These are phyloP conservation scores for Bujurquina vittata DNA, from an alignment of 2,113 vertebrate species.

Conservation along the genomic window DNA sequence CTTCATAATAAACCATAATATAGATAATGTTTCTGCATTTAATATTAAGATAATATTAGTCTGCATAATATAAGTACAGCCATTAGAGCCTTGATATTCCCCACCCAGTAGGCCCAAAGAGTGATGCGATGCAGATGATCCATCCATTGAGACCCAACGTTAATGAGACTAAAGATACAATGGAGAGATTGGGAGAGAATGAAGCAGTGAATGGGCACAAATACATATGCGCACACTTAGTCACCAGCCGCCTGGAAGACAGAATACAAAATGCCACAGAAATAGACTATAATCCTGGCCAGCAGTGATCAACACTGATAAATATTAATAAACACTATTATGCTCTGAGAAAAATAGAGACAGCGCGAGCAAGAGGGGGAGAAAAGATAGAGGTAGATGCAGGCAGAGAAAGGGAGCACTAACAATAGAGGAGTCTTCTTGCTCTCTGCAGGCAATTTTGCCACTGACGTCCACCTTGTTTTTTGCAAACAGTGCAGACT, in stretches of 20 bases:
- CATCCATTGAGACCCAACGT: constrained; percentile 33
- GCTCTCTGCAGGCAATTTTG: constrained; percentile 52
- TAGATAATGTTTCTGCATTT: neutral
- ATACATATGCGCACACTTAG: constrained; percentile 15
- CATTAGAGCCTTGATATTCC: constrained; percentile 26
- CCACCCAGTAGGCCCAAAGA: constrained; percentile 20
- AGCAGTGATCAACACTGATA: constrained; percentile 68
- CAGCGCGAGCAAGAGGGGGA: neutral
- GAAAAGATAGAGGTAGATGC: neutral
- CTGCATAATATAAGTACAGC: constrained; percentile 13
- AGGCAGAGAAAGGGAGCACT: constrained; percentile 6
- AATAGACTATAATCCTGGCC: constrained; percentile 47
- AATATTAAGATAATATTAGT: constrained; percentile 17
- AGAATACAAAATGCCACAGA: constrained; percentile 51
- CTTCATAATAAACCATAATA: neutral
- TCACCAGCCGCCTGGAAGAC: constrained; percentile 44
- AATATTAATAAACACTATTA: constrained; percentile 72
- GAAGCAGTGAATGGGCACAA: constrained; percentile 23
- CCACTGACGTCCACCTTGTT: constrained; percentile 48
- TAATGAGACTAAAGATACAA: constrained; percentile 66
- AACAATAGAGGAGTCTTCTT: constrained; percentile 32
- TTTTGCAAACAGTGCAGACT: constrained; percentile 35
- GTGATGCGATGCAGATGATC: constrained; percentile 48
- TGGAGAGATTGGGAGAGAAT: constrained; percentile 27
- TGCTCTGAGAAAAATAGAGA: constrained; percentile 43